These are phyloP conservation scores for Siderastrea siderea DNA, from an alignment of 92 coral and sea anemone species.

Conservation along the genomic window DNA sequence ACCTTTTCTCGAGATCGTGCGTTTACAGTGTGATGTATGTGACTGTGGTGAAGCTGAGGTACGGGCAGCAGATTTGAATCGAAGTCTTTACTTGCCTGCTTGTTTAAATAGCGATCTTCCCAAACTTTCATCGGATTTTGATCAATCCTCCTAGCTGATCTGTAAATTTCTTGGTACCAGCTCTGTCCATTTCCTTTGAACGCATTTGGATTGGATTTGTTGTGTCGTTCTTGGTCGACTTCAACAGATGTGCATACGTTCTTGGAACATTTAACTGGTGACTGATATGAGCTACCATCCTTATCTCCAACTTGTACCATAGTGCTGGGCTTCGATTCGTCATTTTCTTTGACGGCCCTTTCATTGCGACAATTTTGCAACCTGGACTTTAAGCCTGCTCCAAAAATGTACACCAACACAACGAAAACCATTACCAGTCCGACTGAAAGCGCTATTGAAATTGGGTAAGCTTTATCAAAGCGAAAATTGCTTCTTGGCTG, in stretches of 20 bases:
- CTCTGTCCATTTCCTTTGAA: background rate
- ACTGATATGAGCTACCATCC: background rate
- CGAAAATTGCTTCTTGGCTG: background rate
- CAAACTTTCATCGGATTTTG: slow-evolving; percentile 6
- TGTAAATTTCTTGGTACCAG: background rate
- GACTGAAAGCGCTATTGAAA: slow-evolving; percentile 4
- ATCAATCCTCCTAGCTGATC: background rate
- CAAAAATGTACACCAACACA: slow-evolving; percentile 7
- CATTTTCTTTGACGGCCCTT: background rate
- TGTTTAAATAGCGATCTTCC: slow-evolving; percentile 18
- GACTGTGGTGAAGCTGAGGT: background rate
- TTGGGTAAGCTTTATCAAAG: background rate
- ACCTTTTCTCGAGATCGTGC: background rate
- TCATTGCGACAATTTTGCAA: background rate
- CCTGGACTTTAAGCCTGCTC: slow-evolving; percentile 17
- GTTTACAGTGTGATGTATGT: background rate
- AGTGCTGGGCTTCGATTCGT: background rate
- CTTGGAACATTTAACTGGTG: too few relatives aligned
- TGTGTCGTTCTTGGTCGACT: background rate
- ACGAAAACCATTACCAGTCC: slow-evolving; percentile 7
- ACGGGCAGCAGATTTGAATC: slow-evolving; percentile 13
- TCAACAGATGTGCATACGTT: background rate
- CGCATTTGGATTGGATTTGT: background rate
- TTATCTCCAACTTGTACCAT: background rate
- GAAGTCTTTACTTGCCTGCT: background rate